Base-by-base conservation (phyloP, 1,140 invertebrate species). In the Dysdera silvatica region DNA sequence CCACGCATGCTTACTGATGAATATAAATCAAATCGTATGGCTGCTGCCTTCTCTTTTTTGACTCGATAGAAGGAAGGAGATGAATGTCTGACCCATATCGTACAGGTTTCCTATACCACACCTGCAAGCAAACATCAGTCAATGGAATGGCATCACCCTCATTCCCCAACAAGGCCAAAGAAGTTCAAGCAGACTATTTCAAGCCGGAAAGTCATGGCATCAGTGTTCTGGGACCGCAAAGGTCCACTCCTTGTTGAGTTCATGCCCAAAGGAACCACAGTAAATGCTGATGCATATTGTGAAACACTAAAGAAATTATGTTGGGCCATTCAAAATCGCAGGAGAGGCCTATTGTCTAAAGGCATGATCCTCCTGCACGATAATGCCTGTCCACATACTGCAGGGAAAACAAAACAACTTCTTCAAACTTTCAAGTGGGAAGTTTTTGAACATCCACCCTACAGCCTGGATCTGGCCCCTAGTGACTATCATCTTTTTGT, bases 401-500 rank as follows among this genome's bases (percentile, higher is more conserved):
- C 33, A 14, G 35, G 20, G 14, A 35, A 14, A 14, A 32, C 18
- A 37, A 23, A 32, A n/a, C 31, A 31, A 14, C 14, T n/a, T 58
- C 16, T 57, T 40, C 20, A 16, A 23, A 49, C 35, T 20, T 47
- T 56, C 31, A 48, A 53, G 31, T 65, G 51, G 56, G 49, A 61
- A 29, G 23, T 20, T n/a, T 32, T 66, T 26, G 43, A 61, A 5
- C 40, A 61, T 47, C 64, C 33, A 20, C 41, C 52, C 28, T 54
- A 65, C 58, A 55, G 58, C 29, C 49, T 52, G 31, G 64, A 66
- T 31, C 61, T 61, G 43, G 53, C 48, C 4, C 37, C 49, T 47
- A 54, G 48, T 26, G 52, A 66, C 40, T 61, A 48, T 32, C 64
- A 54, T 49, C 14, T 66, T 41, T 58, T 61, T 59, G 58, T 57